A percentile compares a stretch with the other conserved stretches of the same genome.
phyloP scores from a whole-genome alignment of 2,113 vertebrate genomes.

The Eclectus roratus region DNA sequence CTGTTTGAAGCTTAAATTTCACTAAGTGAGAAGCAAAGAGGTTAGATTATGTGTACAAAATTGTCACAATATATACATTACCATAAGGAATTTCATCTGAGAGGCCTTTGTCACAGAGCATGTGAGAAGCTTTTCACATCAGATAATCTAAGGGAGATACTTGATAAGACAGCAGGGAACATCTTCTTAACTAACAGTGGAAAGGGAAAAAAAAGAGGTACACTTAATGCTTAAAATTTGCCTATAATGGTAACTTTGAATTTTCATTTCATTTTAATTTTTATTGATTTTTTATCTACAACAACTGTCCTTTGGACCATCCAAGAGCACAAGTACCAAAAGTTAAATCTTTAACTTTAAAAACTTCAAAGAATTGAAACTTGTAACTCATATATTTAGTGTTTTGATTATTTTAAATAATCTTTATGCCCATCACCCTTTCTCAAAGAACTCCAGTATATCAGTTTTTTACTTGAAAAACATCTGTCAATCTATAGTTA shows the following conservation, averaged over 20 bases:
- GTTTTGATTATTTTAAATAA: not conserved
- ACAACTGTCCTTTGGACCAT: not conserved
- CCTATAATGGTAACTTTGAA: not conserved
- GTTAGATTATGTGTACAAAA: not conserved
- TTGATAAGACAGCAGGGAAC: not conserved
- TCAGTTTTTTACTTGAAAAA: not conserved
- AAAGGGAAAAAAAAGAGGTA: not conserved
- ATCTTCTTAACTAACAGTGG: not conserved
- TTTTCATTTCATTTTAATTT: not conserved
- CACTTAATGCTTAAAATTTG: not conserved
- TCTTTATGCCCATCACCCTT: not conserved
- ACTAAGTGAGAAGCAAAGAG: not conserved
- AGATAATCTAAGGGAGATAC: not conserved
- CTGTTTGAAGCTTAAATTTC: not conserved
- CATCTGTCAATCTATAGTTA: not conserved
- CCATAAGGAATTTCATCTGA: not conserved
- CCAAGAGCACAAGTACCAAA: not conserved
- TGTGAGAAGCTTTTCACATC: not conserved
- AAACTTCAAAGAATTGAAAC: not conserved
- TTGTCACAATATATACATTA: not conserved
- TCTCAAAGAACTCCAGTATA: not conserved
- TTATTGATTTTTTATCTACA: not conserved
- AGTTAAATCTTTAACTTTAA: not conserved
- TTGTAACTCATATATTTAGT: not conserved
- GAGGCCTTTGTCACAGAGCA: not conserved